A percentile compares a stretch with the other conserved stretches of the same genome.
These are phyloP conservation scores for Heliconius congener DNA, from an alignment of 1,140 invertebrate species.

Conservation along the genomic window DNA sequence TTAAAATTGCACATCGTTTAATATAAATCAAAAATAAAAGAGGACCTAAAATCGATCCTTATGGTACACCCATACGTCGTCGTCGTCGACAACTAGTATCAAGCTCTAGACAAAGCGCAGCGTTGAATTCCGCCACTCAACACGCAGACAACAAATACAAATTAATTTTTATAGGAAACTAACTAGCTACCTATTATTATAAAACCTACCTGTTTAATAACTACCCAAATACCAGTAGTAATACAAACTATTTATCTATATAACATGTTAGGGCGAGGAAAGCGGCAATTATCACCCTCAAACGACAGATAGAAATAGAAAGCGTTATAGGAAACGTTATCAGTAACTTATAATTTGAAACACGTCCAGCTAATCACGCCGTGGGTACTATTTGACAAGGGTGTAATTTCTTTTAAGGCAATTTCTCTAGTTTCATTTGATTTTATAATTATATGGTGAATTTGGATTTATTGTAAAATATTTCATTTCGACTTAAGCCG, in stretches of 20 bases:
- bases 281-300: conserved; percentile 19
- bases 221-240: neutral
- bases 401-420: neutral
- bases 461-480: neutral
- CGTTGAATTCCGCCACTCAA: no score
- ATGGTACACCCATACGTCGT: no score
- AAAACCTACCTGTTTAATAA: neutral
- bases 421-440: neutral
- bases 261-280: conserved; percentile 17
- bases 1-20: no score
- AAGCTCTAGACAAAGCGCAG: no score
- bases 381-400: conserved; percentile 1
- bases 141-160: no score
- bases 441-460: neutral
- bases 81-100: no score
- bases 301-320: conserved; percentile 28
- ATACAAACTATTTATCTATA: neutral
- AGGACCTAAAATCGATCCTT: no score
- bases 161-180: no score
- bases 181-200: neutral
- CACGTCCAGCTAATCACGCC: neutral
- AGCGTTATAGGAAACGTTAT: conserved; percentile 18
- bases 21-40: no score
- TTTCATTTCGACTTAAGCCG: no score
- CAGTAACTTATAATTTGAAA: conserved; percentile 11